Evolutionary conservation across 2,797 vertebrate species (phyloP).

Genomic region (Babyrousa celebensis): DNA sequence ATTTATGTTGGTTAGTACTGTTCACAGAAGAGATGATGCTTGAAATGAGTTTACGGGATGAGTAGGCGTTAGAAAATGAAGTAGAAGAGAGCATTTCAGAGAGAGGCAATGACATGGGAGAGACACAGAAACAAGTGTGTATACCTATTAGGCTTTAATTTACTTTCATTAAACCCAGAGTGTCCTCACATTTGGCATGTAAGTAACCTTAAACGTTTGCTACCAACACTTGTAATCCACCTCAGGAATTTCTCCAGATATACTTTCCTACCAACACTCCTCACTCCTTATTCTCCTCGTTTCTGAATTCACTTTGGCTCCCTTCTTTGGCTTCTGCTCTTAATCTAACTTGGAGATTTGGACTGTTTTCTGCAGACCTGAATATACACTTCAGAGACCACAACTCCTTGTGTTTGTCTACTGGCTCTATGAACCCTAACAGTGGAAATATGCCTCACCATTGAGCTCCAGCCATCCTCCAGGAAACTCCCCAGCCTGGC

Average conservation of each 20-base stretch:
- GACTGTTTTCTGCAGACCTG: not conserved
- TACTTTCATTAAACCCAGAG: conserved; percentile 55
- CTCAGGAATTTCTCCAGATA: not conserved
- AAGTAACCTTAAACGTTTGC: conserved; percentile 30
- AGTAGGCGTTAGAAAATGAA: conserved; percentile 52
- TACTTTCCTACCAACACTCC: not conserved
- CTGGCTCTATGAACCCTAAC: not conserved
- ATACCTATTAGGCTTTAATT: conserved; percentile 14
- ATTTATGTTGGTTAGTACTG: conserved; percentile 61
- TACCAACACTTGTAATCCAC: not conserved
- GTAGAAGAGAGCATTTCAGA: conserved; percentile 17
- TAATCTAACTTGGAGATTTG: not conserved
- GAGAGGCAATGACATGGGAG: not conserved
- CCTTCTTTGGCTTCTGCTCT: not conserved
- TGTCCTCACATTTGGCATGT: not conserved
- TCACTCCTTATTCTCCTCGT: not conserved
- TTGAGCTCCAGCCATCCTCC: not conserved
- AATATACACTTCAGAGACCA: not conserved
- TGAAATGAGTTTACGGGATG: conserved; percentile 29
- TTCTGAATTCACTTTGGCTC: conserved; percentile 25
- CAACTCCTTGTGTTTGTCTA: not conserved
- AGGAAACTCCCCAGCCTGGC: not conserved
- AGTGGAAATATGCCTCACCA: not conserved
- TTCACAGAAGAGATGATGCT: conserved; percentile 51
- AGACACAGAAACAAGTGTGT: conserved; percentile 45